Base-by-base conservation (phyloP, 1,140 invertebrate genomes). In the Bradysia coprophila region DNA sequence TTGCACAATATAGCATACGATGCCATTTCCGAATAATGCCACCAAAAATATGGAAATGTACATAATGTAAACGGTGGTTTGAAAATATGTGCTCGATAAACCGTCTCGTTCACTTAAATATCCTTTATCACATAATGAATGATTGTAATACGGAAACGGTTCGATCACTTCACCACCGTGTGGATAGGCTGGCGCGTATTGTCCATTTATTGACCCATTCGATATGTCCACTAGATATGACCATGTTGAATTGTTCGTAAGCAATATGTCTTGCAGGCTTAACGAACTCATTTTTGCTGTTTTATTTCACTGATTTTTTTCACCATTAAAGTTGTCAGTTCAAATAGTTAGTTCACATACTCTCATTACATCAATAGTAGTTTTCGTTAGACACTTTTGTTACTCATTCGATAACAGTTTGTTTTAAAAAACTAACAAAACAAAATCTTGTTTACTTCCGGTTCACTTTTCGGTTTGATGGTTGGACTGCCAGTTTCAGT, bases 1-100 rank as follows among this genome's bases (percentile, higher is more conserved):
- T 41, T 78, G 64, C 1, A 90, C 82, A 6, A 88, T 78, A 52
- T 80, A 86, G 56, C 82, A 86, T 4, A 91, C 82, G 2, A 85
- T 68, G 11, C 75, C 74, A 54, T 90, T 90, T 2, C 85, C 86
- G 1, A 77, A 47, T 6, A 90, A 54, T 0, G 83, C 80, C 1
- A 80, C 61, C 2, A 88, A 54, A 43, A 88, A 83, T 6, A 89
- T 73, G 19, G 68, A 56, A 36, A 70, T 68, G 62, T 89, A 90
- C 50, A 85, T 66, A 21, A 80, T 56, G 52, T 81, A 84, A 24
- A 86, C 71, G 21, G 70, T 56, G 3, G 65, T 61, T 49, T 77
- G 70, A 46, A 81, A 81, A 48, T 71, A 67, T 1, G 55, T 38
- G 16, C 36, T 38, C 24, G 24, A 28, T 28, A 28, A 28, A 28